phyloP scores from a whole-genome alignment of 2,888 invertebrate genomes.

The Rhingia campestris region DNA sequence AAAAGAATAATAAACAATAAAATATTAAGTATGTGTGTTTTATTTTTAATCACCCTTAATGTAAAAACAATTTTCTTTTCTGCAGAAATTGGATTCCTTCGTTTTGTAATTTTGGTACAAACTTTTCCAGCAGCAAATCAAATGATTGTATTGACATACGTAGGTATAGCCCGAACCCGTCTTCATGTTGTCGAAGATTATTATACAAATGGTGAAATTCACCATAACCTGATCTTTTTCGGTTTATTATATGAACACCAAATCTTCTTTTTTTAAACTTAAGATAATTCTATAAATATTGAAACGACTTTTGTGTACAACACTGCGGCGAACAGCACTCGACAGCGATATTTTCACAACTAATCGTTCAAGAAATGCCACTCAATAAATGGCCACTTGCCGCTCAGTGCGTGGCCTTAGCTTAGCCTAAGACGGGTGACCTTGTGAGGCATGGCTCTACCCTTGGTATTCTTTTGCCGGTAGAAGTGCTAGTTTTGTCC shows the following conservation, averaged over 20 bases:
- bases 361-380: constrained; percentile 5
- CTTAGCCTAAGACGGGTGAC: too few species aligned
- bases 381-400: constrained; percentile 15
- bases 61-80: too few species aligned
- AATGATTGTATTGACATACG: constrained; percentile 15
- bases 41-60: constrained; percentile 6
- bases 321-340: neutral
- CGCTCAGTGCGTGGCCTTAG: neutral
- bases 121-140: constrained; percentile 18
- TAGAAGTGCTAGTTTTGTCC: too few species aligned
- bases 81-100: constrained; percentile 10
- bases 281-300: constrained; percentile 2
- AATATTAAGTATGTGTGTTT: too few species aligned
- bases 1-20: too few species aligned
- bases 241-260: constrained; percentile 11
- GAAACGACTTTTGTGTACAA: too few species aligned
- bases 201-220: too few species aligned
- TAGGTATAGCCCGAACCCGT: too few species aligned
- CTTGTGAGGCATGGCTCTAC: too few species aligned
- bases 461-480: too few species aligned
- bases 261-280: constrained; percentile 18
- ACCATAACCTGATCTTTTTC: too few species aligned
- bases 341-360: constrained; percentile 6
- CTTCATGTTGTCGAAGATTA: too few species aligned
- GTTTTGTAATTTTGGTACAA: constrained; percentile 4